Evolutionary conservation across 2,888 invertebrate species (phyloP), one percentile per base, ranked within the genome.

Genomic region (Pedicia rivosa): DNA sequence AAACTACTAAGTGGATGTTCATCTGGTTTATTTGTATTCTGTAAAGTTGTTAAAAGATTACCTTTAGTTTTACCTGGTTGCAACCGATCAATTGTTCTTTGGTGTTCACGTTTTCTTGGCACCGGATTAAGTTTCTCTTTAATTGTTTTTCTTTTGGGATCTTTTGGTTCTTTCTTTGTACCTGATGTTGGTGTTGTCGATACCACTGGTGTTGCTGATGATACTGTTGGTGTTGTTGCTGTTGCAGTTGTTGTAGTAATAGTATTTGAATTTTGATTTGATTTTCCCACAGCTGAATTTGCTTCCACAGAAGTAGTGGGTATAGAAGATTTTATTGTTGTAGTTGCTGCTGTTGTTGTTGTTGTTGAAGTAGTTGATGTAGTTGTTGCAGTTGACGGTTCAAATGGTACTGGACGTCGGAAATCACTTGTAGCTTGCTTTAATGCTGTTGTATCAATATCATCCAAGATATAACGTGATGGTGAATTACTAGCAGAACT

Each of bases 51-150:
- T 17, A 86, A 64, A 14, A 87, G 64, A 61, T 86, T 87, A 1
- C 86, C 86, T 64, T 87, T 87, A 50, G 84, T 78, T 59, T 87
- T 86, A 1, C 86, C 86, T 1, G 84, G 84, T 50, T 86, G 86
- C 35, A 86, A 59, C 38, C 86, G 67, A 46, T 86, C 84, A 46
- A 86, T 86, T 1, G 83, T 84, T 43, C 84, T 68, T 55, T 84
- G 80, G 41, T 81, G 67, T 59, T 84, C 83, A 42, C 78, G 65
- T 42, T 65, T 55, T 44, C 76, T 63, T 49, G 49, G 66, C 47
- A 54, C 51, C 12, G 37, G 39, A 4, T 55, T 50, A 8, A 59
- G 44, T 35, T 62, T 62, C 36, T 61, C 64, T 44, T 63, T 63
- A 10, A 55, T 39, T 0, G 54, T 54, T 39, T 59, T 62, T 2